A percentile compares a stretch with the other conserved stretches of the same genome.
phyloP scores from a whole-genome alignment of 2,113 vertebrate genomes.

The Gracilinanus agilis region DNA sequence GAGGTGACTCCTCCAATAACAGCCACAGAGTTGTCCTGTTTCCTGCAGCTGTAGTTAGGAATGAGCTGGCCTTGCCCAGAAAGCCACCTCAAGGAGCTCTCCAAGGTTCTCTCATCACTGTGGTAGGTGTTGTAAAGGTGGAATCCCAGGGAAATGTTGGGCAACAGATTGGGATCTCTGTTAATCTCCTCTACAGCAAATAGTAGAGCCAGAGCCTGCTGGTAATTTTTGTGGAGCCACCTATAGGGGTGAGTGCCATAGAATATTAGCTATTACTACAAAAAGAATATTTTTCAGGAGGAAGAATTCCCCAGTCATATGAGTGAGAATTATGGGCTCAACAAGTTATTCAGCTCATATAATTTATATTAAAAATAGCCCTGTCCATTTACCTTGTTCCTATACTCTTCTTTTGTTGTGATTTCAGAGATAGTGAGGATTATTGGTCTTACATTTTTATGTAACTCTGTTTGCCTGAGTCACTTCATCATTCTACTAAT shows the following conservation, averaged over 20 bases:
- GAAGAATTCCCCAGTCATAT: not conserved
- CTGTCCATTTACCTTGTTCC: not conserved
- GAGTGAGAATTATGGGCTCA: not conserved
- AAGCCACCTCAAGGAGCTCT: not conserved
- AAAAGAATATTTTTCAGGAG: not conserved
- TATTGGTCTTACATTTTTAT: not conserved
- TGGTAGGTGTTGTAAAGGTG: not conserved
- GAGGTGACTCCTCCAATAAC: not conserved
- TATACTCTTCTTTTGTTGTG: not conserved
- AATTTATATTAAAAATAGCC: not conserved
- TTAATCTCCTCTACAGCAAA: not conserved
- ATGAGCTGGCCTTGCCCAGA: not conserved
- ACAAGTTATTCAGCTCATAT: not conserved
- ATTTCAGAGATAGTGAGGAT: not conserved
- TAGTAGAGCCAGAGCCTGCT: not conserved
- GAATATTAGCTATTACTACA: not conserved
- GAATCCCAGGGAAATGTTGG: not conserved
- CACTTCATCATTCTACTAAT: not conserved
- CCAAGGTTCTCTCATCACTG: not conserved
- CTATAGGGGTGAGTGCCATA: not conserved
- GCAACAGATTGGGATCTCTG: not conserved
- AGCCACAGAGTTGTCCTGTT: not conserved
- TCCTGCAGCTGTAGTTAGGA: not conserved
- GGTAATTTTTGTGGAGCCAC: not conserved
- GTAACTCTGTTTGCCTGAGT: not conserved